Evolutionary conservation across 2,888 invertebrate species (phyloP).

Genomic region (Gibbula magus): DNA sequence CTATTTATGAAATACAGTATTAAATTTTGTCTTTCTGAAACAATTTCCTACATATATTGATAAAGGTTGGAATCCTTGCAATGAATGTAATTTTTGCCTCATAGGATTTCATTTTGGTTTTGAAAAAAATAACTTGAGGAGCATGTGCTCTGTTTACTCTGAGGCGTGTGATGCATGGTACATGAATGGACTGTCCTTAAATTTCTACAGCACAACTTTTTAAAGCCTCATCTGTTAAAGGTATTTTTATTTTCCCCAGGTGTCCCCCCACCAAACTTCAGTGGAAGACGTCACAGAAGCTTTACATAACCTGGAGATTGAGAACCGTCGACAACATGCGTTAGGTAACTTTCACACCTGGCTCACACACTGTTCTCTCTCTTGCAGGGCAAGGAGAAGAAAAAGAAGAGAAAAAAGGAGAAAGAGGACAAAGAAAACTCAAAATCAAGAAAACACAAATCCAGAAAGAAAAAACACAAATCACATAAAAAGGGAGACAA

Average conservation of each 20-base stretch:
- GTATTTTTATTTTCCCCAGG: not conserved
- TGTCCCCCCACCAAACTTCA: not conserved
- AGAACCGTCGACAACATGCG: conserved; percentile 29
- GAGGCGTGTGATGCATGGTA: too few species aligned
- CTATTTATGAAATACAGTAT: too few species aligned
- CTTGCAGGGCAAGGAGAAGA: conserved; percentile 9
- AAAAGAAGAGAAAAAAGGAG: conserved; percentile 21
- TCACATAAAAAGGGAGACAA: conserved; percentile 1
- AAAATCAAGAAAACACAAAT: conserved; percentile 5
- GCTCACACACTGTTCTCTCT: not conserved
- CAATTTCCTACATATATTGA: too few species aligned
- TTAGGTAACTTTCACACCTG: conserved; percentile 33
- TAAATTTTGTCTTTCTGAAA: too few species aligned
- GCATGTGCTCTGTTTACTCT: too few species aligned
- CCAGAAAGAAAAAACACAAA: conserved; percentile 7
- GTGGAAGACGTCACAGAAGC: conserved; percentile 34
- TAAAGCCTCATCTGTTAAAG: not conserved
- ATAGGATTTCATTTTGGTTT: too few species aligned
- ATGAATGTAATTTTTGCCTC: too few species aligned
- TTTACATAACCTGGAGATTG: conserved; percentile 34
- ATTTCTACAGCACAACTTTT: too few species aligned
- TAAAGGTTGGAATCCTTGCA: too few species aligned
- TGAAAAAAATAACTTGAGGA: too few species aligned
- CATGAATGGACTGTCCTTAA: too few species aligned
- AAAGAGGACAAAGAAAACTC: conserved; percentile 1